These are phyloP conservation scores for Tyto alba DNA, from an alignment of 2,113 vertebrate genomes.

Conservation along the genomic window DNA sequence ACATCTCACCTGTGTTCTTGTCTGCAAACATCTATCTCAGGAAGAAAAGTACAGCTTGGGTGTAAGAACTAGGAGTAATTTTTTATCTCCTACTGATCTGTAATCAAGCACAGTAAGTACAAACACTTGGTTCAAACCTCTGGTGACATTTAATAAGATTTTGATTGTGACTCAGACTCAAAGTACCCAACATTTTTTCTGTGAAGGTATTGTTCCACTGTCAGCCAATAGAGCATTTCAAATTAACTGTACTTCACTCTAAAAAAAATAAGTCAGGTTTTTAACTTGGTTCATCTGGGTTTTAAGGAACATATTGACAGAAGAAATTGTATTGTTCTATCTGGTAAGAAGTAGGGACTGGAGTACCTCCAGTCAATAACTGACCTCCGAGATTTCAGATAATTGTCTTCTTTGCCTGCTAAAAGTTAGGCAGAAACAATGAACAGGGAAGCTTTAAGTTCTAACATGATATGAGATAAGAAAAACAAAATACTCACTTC, in stretches of 20 bases:
- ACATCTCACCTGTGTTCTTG: constrained; percentile 15
- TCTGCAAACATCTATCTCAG: not conserved
- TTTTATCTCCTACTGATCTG: constrained; percentile 24
- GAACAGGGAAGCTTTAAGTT: not conserved
- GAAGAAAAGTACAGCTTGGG: constrained; percentile 6
- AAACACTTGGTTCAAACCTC: not conserved
- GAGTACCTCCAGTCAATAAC: not conserved
- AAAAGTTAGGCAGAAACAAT: not conserved
- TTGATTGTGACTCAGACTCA: not conserved
- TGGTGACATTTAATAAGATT: constrained; percentile 2
- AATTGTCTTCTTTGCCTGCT: not conserved
- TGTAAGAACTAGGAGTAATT: not conserved
- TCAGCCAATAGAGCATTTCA: not conserved
- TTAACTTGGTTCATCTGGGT: not conserved
- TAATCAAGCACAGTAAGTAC: constrained; percentile 22
- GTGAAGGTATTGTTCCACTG: not conserved
- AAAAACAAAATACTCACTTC: not conserved
- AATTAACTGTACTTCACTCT: constrained; percentile 15
- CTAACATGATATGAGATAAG: not conserved
- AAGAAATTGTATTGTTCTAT: not conserved
- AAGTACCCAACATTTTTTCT: not conserved
- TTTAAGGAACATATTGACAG: not conserved
- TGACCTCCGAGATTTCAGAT: not conserved
- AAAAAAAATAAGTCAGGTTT: not conserved
- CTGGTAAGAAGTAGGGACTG: not conserved